Conservation (phyloP, 2,797 vertebrate species). For the Coregonus ussuriensis region DNA sequence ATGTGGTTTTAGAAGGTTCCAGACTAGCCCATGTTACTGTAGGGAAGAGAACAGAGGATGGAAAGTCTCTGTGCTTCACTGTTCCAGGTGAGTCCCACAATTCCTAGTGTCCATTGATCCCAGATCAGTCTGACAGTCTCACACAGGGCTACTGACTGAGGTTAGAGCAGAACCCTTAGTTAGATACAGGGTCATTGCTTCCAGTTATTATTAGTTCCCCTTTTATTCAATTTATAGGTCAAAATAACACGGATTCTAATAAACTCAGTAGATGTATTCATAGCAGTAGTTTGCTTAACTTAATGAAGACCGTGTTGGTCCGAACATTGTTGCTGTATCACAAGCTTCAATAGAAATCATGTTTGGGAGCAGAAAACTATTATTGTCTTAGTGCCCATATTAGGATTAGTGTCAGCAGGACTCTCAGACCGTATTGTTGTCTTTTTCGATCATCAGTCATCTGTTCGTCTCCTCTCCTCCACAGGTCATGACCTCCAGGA, state of each 20-base stretch:
- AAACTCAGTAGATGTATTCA: neutral
- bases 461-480: neutral
- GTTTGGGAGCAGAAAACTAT: neutral
- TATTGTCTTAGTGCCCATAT: neutral
- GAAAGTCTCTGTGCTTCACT: slow-evolving; percentile 59
- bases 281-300: neutral
- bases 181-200: neutral
- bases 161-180: neutral
- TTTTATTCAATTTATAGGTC: neutral
- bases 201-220: neutral
- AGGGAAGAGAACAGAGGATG: slow-evolving; percentile 53
- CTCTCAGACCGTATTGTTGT: neutral
- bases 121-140: neutral
- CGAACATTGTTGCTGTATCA: neutral
- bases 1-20: slow-evolving; percentile 67
- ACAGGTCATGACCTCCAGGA: slow-evolving; percentile 70
- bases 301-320: neutral
- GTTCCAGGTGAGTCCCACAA: slow-evolving; percentile 65
- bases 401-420: neutral
- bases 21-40: slow-evolving; percentile 65
- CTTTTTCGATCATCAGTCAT: neutral
- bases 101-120: neutral
- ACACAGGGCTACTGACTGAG: neutral
- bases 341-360: neutral
- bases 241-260: neutral